Percentiles rank a stretch among this genome's conserved stretches.
phyloP scores from a whole-genome alignment of 2,113 vertebrate species.

The Ameiurus melas region DNA sequence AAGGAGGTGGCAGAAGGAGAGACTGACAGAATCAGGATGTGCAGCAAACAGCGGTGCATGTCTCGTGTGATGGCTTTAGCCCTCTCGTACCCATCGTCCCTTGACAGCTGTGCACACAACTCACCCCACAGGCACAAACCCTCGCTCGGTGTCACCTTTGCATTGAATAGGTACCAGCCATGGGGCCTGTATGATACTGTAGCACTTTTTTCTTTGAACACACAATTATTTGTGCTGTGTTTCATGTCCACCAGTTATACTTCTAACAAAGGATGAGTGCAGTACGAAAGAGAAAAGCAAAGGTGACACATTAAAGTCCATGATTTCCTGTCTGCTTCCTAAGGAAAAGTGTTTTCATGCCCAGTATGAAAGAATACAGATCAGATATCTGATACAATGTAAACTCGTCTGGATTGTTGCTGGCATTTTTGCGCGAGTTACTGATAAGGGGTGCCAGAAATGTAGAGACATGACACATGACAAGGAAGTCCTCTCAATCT shows the following conservation, averaged over 20 bases:
- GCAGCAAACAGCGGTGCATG: conserved; percentile 72
- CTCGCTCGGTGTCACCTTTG: not conserved
- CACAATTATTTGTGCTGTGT: not conserved
- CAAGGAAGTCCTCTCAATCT: conserved; percentile 53
- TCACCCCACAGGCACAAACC: not conserved
- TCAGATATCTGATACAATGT: conserved; percentile 34
- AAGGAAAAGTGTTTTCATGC: not conserved
- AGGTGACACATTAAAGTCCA: not conserved
- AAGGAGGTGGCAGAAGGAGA: conserved; percentile 71
- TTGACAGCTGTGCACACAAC: conserved; percentile 21
- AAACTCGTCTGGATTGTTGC: conserved; percentile 37
- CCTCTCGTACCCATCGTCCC: conserved; percentile 46
- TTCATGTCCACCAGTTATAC: conserved; percentile 2
- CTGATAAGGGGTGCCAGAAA: conserved; percentile 52
- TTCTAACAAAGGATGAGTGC: not conserved
- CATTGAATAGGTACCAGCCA: not conserved
- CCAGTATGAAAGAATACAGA: conserved; percentile 14
- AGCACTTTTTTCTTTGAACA: not conserved
- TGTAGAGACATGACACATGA: conserved; percentile 51
- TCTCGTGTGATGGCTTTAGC: conserved; percentile 68
- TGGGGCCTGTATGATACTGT: not conserved
- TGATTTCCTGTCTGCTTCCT: conserved; percentile 9
- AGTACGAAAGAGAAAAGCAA: not conserved
- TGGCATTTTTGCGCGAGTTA: conserved; percentile 45
- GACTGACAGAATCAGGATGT: conserved; percentile 76